Base-by-base conservation (phyloP, 2,113 vertebrate species). In the Carassius gibelio region DNA sequence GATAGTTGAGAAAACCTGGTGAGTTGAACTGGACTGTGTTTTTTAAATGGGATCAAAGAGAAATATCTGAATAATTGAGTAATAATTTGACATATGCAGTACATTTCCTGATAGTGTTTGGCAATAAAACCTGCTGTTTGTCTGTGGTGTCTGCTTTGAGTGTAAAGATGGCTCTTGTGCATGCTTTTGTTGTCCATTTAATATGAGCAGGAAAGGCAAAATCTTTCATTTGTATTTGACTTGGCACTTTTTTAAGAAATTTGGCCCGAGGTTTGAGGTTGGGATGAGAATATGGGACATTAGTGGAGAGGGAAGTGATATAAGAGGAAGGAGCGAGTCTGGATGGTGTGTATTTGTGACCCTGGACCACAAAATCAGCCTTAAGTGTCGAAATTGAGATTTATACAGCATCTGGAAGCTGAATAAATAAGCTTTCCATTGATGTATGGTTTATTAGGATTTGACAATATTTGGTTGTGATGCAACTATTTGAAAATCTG, bases 61-160 rank as follows among this genome's bases (percentile, higher is more conserved):
- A 79, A 62, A 42, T 42, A 42, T 61, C 17, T 61, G 11, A n/a
- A 75, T 75, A 36, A 36, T 17, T 0, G 57, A 80, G 57, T 81
- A 50, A 81, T 68, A 81, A 68, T 81, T 50, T 50, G 14, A 48
- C 30, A 81, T 48, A 57, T 55, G 50, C 50, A 72, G 64, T 55
- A 79, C 75, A 69, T 83, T 84, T 72, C 42, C 23, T 79, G 21
- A 75, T 8, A 4, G 80, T n/a, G 38, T 85, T 79, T 38, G 61
- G 82, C 75, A 82, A 88, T 82, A 82, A 68, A 62, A 61, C 15
- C 21, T 55, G 10, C 14, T 45, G 21, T 8, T 7, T 38, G 68
- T 71, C 36, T 42, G 68, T 71, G 68, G 17, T 42, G 36, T 52
- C 45, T 76, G 17, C 34, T 69, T 59, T 5, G 23, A 69, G 7